phyloP scores from a whole-genome alignment of 2,113 vertebrate species.

The Sapayoa aenigma region DNA sequence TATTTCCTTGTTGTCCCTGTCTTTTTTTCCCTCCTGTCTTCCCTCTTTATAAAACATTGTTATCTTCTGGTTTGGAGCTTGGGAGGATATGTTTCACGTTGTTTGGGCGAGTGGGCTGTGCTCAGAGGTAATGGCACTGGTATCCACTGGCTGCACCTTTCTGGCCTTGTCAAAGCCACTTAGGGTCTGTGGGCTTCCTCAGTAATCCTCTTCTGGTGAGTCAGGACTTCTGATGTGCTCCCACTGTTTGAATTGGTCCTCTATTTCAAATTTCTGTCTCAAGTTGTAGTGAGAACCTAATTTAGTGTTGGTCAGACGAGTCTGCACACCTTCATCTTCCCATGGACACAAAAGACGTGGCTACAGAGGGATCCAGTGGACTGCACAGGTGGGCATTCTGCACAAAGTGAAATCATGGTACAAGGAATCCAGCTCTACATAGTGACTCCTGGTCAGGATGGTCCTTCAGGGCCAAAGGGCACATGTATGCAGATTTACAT shows the following conservation, averaged over 20 bases:
- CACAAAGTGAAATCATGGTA: background rate
- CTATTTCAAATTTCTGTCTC: background rate
- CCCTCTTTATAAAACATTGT: background rate
- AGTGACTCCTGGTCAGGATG: background rate
- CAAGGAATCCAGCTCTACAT: background rate
- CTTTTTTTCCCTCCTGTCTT: background rate
- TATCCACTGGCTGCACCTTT: background rate
- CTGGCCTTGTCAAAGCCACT: background rate
- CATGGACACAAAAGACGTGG: fast-evolving
- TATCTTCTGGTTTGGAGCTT: background rate
- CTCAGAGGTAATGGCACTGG: background rate
- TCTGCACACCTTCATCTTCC: background rate
- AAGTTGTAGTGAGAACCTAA: background rate
- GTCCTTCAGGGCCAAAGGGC: background rate
- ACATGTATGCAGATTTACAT: fast-evolving
- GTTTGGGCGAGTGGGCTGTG: background rate
- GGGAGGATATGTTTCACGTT: background rate
- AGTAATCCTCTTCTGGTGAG: background rate
- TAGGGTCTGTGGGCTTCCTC: background rate
- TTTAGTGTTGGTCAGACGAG: background rate
- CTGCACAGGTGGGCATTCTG: background rate
- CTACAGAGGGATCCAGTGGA: background rate
- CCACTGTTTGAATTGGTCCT: background rate
- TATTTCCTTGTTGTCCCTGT: background rate
- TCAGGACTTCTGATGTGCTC: background rate